Conservation (phyloP, 2,888 invertebrate genomes). For the Mythimna impura region DNA sequence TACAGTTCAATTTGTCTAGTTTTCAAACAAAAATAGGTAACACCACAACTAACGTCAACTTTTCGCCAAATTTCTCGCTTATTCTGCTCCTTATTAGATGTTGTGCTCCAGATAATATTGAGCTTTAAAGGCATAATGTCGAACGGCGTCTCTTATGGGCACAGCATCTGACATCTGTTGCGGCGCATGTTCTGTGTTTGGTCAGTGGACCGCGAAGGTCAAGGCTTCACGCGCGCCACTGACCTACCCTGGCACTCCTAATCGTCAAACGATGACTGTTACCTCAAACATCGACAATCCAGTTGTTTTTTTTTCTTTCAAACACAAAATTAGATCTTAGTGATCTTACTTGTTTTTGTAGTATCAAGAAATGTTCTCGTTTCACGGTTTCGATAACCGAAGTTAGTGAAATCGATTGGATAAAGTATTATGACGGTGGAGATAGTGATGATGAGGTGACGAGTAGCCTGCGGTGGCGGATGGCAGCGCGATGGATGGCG, state of each 20-base stretch:
- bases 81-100: conserved; percentile 34
- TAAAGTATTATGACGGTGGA: conserved; percentile 64
- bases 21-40: conserved; percentile 16
- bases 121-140: conserved; percentile 66
- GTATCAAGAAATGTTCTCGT: conserved; percentile 68
- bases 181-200: conserved; percentile 82
- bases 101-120: conserved; percentile 46
- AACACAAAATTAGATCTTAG: conserved; percentile 27
- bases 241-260: conserved; percentile 71
- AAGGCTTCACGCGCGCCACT: conserved; percentile 82
- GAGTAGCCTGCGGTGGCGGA: conserved; percentile 59
- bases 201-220: conserved; percentile 86
- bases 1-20: conserved; percentile 5
- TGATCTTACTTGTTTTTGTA: conserved; percentile 35
- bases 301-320: conserved; percentile 60
- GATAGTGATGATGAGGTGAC: conserved; percentile 65
- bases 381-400: conserved; percentile 81
- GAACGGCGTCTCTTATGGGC: conserved; percentile 72
- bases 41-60: background rate
- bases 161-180: conserved; percentile 85
- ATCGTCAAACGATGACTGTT: conserved; percentile 59
- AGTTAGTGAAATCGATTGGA: conserved; percentile 80
- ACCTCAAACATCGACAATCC: conserved; percentile 62
- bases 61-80: background rate
- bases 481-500: conserved; percentile 75